Conservation (phyloP, 2,113 vertebrate genomes). For the Pan paniscus region DNA sequence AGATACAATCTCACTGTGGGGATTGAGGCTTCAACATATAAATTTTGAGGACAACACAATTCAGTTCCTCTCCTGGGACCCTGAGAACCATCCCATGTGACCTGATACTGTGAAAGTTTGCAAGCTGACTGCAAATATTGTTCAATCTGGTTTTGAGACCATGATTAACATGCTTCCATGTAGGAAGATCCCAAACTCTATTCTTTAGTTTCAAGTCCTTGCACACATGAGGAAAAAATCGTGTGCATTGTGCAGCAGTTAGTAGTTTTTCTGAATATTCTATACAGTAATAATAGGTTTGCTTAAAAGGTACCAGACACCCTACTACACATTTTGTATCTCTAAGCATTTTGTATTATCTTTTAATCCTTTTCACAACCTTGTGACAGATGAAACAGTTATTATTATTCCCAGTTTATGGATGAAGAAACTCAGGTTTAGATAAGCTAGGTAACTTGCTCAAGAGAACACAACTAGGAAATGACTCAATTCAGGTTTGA, state of each 20-base stretch:
- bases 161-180: neutral
- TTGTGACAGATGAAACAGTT: neutral
- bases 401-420: neutral
- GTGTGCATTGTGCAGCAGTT: neutral
- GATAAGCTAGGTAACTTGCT: neutral
- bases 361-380: neutral
- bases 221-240: neutral
- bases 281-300: neutral
- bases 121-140: neutral
- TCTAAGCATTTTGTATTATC: neutral
- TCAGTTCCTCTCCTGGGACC: neutral
- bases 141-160: neutral
- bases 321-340: neutral
- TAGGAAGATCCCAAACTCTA: neutral
- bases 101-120: neutral
- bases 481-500: neutral
- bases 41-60: neutral
- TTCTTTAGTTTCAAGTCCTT: neutral
- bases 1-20: neutral
- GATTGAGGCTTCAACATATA: neutral
- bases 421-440: neutral
- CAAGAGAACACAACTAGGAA: neutral
- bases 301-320: neutral
- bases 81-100: neutral
- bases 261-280: neutral